A percentile compares a stretch with the other conserved stretches of the same genome.
Conservation (phyloP, 2,888 invertebrate species). For the Leptopilina syphax region DNA sequence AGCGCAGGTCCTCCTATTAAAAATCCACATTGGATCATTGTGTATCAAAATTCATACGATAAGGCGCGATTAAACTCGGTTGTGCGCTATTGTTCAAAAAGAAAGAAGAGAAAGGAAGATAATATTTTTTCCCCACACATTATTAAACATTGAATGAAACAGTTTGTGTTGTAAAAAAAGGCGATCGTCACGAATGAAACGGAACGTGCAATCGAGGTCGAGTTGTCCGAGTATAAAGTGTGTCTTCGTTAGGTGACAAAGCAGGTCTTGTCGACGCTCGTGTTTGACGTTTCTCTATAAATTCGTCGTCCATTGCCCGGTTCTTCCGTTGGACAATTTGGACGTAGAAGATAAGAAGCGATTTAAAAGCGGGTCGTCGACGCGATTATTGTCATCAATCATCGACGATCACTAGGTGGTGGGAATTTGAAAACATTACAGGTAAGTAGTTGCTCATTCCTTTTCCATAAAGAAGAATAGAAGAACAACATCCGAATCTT, state of each 20-base stretch:
- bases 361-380: background rate
- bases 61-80: background rate
- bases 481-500: too few species aligned
- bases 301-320: constrained; percentile 27
- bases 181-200: constrained; percentile 36
- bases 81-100: background rate
- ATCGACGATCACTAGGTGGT: constrained; percentile 20
- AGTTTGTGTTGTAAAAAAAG: background rate
- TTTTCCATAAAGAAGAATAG: too few species aligned
- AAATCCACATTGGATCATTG: constrained; percentile 24
- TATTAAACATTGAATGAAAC: constrained; percentile 23
- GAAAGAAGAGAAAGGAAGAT: background rate
- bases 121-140: too few species aligned
- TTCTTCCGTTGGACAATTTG: constrained; percentile 21
- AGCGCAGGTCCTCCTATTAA: constrained; percentile 6
- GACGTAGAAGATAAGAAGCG: constrained; percentile 17
- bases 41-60: constrained; percentile 12
- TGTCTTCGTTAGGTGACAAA: constrained; percentile 37
- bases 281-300: constrained; percentile 34
- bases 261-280: constrained; percentile 33
- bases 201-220: constrained; percentile 26
- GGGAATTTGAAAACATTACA: constrained; percentile 20
- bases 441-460: constrained; percentile 21
- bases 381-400: constrained; percentile 7
- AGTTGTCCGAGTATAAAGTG: constrained; percentile 35